Percentiles rank a stretch among this genome's conserved stretches.
Evolutionary conservation across 2,888 invertebrate species (phyloP).

Genomic region (Aleiodes alternator): DNA sequence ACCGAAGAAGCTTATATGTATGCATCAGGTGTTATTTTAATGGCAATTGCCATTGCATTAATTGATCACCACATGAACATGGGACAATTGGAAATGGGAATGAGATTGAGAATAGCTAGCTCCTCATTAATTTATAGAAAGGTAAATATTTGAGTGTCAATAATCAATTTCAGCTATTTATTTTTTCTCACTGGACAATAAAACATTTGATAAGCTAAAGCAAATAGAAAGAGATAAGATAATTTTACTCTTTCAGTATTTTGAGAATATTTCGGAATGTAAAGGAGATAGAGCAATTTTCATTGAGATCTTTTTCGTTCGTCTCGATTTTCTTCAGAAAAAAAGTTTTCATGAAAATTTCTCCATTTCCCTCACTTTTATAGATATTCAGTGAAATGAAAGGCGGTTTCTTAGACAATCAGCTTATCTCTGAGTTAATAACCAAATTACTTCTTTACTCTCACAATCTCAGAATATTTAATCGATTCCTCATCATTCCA

Average conservation of each 20-base stretch:
- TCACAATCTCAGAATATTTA: slow-evolving; percentile 18
- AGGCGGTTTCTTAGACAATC: too few species aligned
- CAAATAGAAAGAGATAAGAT: too few species aligned
- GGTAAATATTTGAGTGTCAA: slow-evolving; percentile 75
- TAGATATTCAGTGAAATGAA: too few species aligned
- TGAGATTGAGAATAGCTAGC: slow-evolving; percentile 86
- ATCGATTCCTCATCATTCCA: slow-evolving; percentile 50
- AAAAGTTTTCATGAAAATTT: too few species aligned
- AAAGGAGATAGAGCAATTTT: too few species aligned
- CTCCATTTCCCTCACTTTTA: too few species aligned
- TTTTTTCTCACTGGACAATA: background rate
- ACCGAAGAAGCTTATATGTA: slow-evolving; percentile 81
- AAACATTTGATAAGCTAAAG: too few species aligned
- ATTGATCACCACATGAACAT: slow-evolving; percentile 81
- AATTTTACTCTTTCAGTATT: too few species aligned
- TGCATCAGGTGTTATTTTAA: slow-evolving; percentile 79
- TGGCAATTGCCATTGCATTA: slow-evolving; percentile 79
- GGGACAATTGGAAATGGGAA: slow-evolving; percentile 82
- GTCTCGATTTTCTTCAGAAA: too few species aligned
- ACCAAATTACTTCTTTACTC: background rate
- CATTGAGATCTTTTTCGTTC: too few species aligned
- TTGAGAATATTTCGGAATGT: too few species aligned
- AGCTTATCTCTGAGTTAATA: too few species aligned
- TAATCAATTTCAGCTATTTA: background rate
- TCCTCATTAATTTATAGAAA: slow-evolving; percentile 90